These are phyloP conservation scores for Bradypodion ventrale DNA, from an alignment of 2,797 vertebrate species.

Conservation along the genomic window DNA sequence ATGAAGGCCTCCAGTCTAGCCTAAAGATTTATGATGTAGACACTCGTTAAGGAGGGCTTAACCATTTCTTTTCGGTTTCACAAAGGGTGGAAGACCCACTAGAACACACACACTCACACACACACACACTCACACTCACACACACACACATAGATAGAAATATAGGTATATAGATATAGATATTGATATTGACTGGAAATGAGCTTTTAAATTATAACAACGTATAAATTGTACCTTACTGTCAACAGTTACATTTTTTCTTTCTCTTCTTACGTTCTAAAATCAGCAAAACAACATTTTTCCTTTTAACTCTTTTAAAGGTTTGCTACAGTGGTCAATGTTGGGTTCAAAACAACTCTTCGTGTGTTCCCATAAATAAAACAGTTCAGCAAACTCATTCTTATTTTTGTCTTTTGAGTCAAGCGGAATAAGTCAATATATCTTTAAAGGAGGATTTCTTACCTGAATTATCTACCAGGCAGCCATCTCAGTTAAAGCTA, in stretches of 20 bases:
- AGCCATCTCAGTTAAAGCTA: constrained; percentile 20
- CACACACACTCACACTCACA: too few species aligned
- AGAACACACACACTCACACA: too few species aligned
- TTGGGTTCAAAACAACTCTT: background rate
- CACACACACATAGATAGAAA: too few species aligned
- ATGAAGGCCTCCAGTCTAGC: background rate
- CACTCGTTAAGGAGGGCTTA: background rate
- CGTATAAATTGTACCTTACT: too few species aligned
- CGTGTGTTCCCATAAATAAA: background rate
- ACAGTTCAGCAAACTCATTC: background rate
- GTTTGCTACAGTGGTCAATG: background rate
- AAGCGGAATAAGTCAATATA: background rate
- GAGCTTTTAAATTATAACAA: background rate
- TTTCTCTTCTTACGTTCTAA: background rate
- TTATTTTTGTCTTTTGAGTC: background rate
- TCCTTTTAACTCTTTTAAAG: background rate
- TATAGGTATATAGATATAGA: too few species aligned
- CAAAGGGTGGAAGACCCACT: too few species aligned
- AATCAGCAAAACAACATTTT: background rate
- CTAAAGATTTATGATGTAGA: background rate
- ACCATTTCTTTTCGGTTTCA: too few species aligned
- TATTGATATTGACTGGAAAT: too few species aligned
- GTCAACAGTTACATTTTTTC: background rate
- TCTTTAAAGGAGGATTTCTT: constrained; percentile 18
- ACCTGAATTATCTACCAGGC: constrained; percentile 15